Evolutionary conservation across 2,113 vertebrate species (phyloP).

Genomic region (Semnopithecus entellus): DNA sequence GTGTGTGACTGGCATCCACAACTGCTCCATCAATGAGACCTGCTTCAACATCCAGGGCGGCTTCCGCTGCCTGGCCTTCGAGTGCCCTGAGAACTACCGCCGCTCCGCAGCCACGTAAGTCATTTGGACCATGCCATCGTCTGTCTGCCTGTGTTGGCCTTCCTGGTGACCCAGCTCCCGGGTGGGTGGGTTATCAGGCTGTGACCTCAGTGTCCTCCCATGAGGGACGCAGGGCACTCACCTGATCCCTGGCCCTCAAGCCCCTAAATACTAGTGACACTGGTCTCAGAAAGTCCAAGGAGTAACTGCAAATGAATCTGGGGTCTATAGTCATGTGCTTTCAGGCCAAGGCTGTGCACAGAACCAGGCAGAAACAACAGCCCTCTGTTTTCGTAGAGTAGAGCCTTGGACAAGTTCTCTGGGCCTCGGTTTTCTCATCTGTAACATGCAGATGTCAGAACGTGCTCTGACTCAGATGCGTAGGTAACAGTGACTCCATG

Average conservation of each 20-base stretch:
- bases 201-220: not conserved
- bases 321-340: rapidly evolving
- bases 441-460: not conserved
- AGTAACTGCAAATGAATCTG: not conserved
- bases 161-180: not conserved
- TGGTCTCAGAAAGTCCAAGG: not conserved
- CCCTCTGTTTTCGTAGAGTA: rapidly evolving
- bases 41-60: constrained; percentile 97
- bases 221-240: not conserved
- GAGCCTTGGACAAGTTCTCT: too few relatives aligned
- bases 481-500: rapidly evolving
- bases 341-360: rapidly evolving
- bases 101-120: constrained; percentile 95
- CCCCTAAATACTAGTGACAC: rapidly evolving
- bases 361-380: not conserved
- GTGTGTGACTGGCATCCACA: constrained; percentile 93
- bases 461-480: rapidly evolving
- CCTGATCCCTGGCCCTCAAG: not conserved
- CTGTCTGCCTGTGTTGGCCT: not conserved
- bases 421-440: not conserved
- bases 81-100: constrained; percentile 93
- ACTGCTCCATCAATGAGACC: constrained; percentile 91
- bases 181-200: rapidly evolving
- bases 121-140: rapidly evolving
- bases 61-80: constrained; percentile 92